Conservation (phyloP, 2,888 invertebrate species). For the Nephrotoma appendiculata region DNA sequence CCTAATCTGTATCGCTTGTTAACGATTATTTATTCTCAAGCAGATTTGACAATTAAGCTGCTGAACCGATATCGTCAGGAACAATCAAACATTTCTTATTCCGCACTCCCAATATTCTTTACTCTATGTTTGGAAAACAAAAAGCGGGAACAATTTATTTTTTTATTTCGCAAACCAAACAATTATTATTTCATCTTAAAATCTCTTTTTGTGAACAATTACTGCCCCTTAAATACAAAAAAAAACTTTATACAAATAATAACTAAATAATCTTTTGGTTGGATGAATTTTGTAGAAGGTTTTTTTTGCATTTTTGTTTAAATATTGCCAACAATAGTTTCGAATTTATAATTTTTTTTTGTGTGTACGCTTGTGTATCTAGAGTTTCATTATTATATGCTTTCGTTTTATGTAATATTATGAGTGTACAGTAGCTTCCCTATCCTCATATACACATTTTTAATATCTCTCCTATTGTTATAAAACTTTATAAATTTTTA, state of each 20-base stretch:
- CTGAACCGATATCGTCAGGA: no score
- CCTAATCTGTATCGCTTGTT: no score
- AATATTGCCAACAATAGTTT: not conserved
- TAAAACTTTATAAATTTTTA: not conserved
- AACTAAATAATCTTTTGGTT: not conserved
- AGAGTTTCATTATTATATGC: not conserved
- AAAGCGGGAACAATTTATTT: not conserved
- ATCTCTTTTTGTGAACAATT: not conserved
- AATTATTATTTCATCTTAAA: not conserved
- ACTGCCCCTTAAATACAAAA: not conserved
- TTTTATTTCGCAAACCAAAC: not conserved
- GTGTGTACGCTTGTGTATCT: not conserved
- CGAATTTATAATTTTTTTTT: not conserved
- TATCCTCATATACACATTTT: not conserved
- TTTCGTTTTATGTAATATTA: not conserved
- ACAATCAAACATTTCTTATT: not conserved
- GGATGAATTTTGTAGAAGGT: not conserved
- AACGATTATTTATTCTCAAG: no score
- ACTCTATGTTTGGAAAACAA: not conserved
- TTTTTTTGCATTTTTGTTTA: not conserved
- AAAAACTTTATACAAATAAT: not conserved
- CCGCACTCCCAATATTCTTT: not conserved
- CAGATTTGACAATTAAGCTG: no score
- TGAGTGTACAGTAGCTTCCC: not conserved
- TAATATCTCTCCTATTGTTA: not conserved